Evolutionary conservation across 2,888 invertebrate species (phyloP), one percentile per base, ranked within the genome.

Genomic region (Rhorus exstirpatorius): DNA sequence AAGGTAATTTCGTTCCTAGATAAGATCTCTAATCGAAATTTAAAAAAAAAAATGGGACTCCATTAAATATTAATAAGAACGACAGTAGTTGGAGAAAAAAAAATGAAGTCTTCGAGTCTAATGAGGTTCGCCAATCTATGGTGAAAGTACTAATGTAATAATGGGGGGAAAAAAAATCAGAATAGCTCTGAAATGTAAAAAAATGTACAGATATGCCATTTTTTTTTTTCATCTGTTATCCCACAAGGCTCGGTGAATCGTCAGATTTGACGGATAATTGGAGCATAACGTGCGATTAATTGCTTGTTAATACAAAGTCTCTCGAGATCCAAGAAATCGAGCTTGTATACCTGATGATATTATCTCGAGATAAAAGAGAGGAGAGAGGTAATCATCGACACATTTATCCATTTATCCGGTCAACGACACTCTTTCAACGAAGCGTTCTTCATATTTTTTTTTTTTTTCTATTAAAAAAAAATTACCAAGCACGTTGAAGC

Each of bases 361-460:
- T 63, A 60, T 60, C 38, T 35, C 60, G 24, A 46, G 26, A 79
- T 17, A 49, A 46, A 26, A 49, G 65, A 17, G 49, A 21, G 6
- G 49, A 8, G 7, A 44, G 21, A 44, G 19, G 24, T 35, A 53
- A 74, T 79, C 63, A 79, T 65, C 75, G 82, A 79, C 79, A 79
- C n/a, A n/a, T n/a, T n/a, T n/a, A n/a, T n/a, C n/a, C 65, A 60
- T 71, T 82, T 82, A 82, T 71, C 70, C 58, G 79, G 79, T 82
- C 82, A 79, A 61, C 75, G 82, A 82, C 79, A 78, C 31, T 46
- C 65, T 49, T 24, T 74, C 46, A 14, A 17, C 12, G 8, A 14
- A 35, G 19, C 17, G 19, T 12, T 12, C 24, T 51, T 65, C 6
- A 3, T 60, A 38, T 38, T 60, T 38, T 4, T 60, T 0, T n/a